These are phyloP conservation scores for Coluber constrictor DNA, from an alignment of 2,797 vertebrate genomes.

Conservation along the genomic window DNA sequence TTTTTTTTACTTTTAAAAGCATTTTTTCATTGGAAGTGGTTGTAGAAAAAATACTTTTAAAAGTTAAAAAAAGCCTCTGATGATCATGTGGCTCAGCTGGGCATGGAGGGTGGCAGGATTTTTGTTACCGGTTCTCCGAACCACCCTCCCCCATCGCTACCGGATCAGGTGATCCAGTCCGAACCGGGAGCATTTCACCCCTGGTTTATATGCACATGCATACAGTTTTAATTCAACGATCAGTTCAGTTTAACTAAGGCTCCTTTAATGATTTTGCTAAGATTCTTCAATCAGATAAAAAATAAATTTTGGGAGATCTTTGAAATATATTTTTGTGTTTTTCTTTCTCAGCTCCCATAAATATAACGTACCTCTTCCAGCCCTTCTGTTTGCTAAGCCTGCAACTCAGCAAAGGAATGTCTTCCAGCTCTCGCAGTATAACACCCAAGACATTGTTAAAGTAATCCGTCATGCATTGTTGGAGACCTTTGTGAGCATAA, in stretches of 20 bases:
- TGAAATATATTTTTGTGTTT: not conserved
- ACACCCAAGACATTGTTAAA: constrained; percentile 64
- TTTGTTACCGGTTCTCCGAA: no score
- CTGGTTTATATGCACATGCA: not conserved
- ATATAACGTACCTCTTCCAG: constrained; percentile 73
- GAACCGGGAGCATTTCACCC: no score
- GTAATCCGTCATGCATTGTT: constrained; percentile 69
- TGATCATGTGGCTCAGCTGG: no score
- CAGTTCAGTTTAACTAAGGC: not conserved
- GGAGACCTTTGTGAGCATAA: constrained; percentile 80
- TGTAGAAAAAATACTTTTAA: no score
- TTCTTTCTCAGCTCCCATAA: constrained; percentile 75
- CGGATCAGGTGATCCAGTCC: no score
- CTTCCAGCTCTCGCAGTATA: constrained; percentile 59
- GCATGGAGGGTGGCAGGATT: no score
- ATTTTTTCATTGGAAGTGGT: no score
- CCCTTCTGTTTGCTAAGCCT: constrained; percentile 75
- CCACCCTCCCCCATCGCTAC: no score
- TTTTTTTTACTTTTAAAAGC: no score
- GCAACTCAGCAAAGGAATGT: constrained; percentile 56
- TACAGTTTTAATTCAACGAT: not conserved
- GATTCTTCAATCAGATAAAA: not conserved
- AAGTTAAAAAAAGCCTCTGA: no score
- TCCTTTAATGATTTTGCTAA: not conserved
- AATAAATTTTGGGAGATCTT: not conserved